These are phyloP conservation scores for Zoroaster sp. DNA, from an alignment of 53 echinoderm and acorn worm species.

Conservation along the genomic window DNA sequence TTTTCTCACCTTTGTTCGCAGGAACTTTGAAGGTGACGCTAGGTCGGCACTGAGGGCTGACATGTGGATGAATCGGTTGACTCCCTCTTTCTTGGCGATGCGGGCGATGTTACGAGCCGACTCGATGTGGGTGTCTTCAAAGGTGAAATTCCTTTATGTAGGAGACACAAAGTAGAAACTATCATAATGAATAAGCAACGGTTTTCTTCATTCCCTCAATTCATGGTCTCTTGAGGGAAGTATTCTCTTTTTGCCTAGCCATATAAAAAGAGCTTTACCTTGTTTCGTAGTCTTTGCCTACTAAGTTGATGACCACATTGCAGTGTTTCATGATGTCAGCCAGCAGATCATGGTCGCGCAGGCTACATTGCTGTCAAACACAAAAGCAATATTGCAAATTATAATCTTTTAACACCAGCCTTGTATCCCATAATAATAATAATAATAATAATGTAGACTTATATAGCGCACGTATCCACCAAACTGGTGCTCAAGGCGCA, in stretches of 20 bases:
- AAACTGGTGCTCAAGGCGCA: too few relatives aligned
- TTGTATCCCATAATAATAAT: too few relatives aligned
- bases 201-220: too few relatives aligned
- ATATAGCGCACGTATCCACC: too few relatives aligned
- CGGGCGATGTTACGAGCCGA: constrained; percentile 71
- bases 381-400: neutral
- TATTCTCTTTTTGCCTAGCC: neutral
- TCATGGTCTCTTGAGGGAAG: too few relatives aligned
- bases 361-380: constrained; percentile 61
- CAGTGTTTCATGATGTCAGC: constrained; percentile 82
- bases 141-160: constrained; percentile 68
- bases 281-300: constrained; percentile 86
- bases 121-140: constrained; percentile 84
- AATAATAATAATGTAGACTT: too few relatives aligned
- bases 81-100: constrained; percentile 72
- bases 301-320: constrained; percentile 89
- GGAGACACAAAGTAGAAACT: neutral
- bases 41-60: constrained; percentile 85
- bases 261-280: constrained; percentile 73
- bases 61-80: constrained; percentile 80
- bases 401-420: too few relatives aligned
- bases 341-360: constrained; percentile 58
- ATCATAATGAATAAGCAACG: too few relatives aligned
- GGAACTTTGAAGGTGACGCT: constrained; percentile 78
- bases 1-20: constrained; percentile 82